Evolutionary conservation across 2,113 vertebrate species (phyloP), one percentile per base, ranked within the genome.

Genomic region (Caracal caracal): DNA sequence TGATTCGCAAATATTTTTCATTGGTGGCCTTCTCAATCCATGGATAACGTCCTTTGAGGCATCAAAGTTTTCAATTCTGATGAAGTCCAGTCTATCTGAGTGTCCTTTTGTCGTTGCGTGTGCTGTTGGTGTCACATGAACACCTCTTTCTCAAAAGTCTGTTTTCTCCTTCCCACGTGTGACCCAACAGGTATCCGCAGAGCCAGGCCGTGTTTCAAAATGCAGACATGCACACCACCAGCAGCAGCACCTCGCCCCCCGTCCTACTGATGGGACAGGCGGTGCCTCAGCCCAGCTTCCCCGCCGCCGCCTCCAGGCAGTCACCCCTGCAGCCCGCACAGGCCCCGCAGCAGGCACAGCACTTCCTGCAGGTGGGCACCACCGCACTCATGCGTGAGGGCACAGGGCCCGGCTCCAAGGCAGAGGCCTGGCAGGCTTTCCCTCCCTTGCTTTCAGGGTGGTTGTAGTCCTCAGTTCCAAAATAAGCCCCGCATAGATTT

Each of bases 201-300:
- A 98, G 97, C 71, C 98, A 98, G 94, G 98, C 98, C 11, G 68
- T 98, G 90, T 99, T 98, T 97, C 98, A 94, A 79, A 98, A 87
- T 90, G 84, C 98, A 81, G 98, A 99, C 51, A 96, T 98, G 63
- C 98, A 98, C 93, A 98, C 98, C 40, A 97, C 98, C 96, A 97
- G 97, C 98, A 98, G 96, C 79, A 96, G 97, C 78, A 56, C 96
- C 56, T n/a, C 95, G 0, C 93, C 98, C 63, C 98, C 99, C 1
- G 86, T 99, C 1, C 90, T 99, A 89, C 98, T 99, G 95, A 99
- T 99, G 98, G 98, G 98, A 83, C 98, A 98, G 97, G 98, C 99
- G 1, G 98, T 98, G 90, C 98, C 99, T 93, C 98, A 98, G 78
- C 98, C 98, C 92, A 98, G 98, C 79, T 99, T 99, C 83, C 26